phyloP scores from a whole-genome alignment of 2,113 vertebrate species.

The Lampris incognitus region DNA sequence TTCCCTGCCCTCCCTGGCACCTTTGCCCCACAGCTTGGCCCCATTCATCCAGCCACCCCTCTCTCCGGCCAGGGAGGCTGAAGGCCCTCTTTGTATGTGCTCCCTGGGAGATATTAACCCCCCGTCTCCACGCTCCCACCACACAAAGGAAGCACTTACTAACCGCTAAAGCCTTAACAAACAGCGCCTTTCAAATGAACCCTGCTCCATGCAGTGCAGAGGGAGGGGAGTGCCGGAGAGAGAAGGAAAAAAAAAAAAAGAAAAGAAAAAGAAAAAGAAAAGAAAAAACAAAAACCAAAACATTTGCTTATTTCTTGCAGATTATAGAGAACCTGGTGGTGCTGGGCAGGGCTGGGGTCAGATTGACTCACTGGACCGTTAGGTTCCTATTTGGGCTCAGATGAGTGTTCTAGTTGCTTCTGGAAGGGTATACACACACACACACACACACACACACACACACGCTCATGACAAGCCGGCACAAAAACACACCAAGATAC shows the following conservation, averaged over 20 bases:
- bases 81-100: slow-evolving; percentile 82
- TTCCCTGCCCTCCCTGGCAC: slow-evolving; percentile 73
- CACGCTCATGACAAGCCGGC: neutral
- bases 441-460: slow-evolving; percentile 2
- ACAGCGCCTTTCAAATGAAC: slow-evolving; percentile 81
- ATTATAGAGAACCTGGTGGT: slow-evolving; percentile 70
- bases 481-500: slow-evolving; percentile 1
- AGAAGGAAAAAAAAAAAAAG: slow-evolving; percentile 21
- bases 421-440: neutral
- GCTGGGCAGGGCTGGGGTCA: slow-evolving; percentile 22
- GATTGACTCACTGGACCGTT: slow-evolving; percentile 27
- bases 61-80: slow-evolving; percentile 76
- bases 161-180: slow-evolving; percentile 84
- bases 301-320: slow-evolving; percentile 69
- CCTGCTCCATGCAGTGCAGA: slow-evolving; percentile 70
- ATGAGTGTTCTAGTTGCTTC: neutral
- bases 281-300: slow-evolving; percentile 51
- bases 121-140: slow-evolving; percentile 70
- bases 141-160: slow-evolving; percentile 85
- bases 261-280: neutral
- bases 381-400: slow-evolving; percentile 26
- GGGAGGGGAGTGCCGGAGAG: slow-evolving; percentile 59
- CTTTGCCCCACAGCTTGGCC: slow-evolving; percentile 72
- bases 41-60: slow-evolving; percentile 77
- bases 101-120: slow-evolving; percentile 83